These are phyloP conservation scores for Thermophis baileyi DNA, from an alignment of 2,113 vertebrate genomes.

Conservation along the genomic window DNA sequence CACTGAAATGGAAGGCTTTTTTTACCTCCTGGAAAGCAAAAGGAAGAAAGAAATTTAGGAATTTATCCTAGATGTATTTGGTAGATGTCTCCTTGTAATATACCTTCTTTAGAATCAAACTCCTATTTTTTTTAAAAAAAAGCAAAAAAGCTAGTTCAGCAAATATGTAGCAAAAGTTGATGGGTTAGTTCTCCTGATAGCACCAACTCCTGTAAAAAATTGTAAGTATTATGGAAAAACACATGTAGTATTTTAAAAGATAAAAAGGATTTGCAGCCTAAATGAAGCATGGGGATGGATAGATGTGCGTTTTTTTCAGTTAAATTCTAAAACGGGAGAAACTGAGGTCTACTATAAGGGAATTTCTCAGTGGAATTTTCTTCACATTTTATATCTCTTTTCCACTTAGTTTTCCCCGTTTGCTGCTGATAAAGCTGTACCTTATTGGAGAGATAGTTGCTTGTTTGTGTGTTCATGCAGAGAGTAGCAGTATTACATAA, in stretches of 20 bases:
- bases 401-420: not conserved
- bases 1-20: not conserved
- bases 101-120: not conserved
- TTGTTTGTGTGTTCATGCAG: not conserved
- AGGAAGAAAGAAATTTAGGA: not conserved
- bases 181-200: not conserved
- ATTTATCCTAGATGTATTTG: not conserved
- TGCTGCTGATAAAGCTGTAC: not conserved
- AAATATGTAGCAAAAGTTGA: not conserved
- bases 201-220: not conserved
- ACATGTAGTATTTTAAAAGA: not conserved
- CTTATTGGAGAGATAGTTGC: not conserved
- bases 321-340: not conserved
- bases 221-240: not conserved
- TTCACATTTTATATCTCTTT: not conserved
- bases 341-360: not conserved
- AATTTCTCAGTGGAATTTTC: not conserved
- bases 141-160: not conserved
- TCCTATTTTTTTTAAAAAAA: too few species aligned
- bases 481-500: not conserved
- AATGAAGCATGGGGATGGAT: not conserved
- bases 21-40: not conserved
- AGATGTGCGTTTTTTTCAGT: not conserved
- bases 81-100: not conserved
- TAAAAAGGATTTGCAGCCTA: not conserved